phyloP scores from a whole-genome alignment of 2,113 vertebrate genomes.

The Piprites chloris region DNA sequence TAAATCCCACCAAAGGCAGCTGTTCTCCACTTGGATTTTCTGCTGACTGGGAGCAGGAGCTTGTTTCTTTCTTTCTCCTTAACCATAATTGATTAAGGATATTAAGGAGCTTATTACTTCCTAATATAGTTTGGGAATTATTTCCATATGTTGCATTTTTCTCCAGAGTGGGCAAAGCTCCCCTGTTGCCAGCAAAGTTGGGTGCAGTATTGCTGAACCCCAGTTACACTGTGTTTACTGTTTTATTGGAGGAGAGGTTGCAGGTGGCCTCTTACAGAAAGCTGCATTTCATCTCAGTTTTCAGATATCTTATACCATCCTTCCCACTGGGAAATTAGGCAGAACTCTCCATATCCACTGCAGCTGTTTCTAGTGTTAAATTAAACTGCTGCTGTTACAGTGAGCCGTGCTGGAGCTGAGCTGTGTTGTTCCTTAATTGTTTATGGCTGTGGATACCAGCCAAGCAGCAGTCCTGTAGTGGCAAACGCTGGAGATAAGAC shows the following conservation, averaged over 20 bases:
- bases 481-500: neutral
- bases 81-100: neutral
- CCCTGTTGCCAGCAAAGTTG: neutral
- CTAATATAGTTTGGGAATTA: neutral
- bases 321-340: constrained; percentile 42
- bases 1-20: neutral
- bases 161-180: neutral
- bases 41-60: neutral
- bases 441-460: constrained; percentile 4
- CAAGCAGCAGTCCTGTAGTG: neutral
- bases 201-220: neutral
- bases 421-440: constrained; percentile 22
- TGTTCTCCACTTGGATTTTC: neutral
- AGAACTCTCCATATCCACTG: constrained; percentile 10
- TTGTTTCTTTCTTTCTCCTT: neutral
- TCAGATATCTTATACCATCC: neutral
- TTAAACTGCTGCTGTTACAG: constrained; percentile 28
- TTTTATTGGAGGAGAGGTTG: neutral
- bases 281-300: neutral
- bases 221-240: accelerated
- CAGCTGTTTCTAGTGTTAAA: constrained; percentile 46
- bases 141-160: neutral
- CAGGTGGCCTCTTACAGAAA: neutral
- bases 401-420: neutral
- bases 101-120: constrained; percentile 5